Conservation (phyloP, 2,797 vertebrate genomes). For the Aulostomus chinensis region DNA sequence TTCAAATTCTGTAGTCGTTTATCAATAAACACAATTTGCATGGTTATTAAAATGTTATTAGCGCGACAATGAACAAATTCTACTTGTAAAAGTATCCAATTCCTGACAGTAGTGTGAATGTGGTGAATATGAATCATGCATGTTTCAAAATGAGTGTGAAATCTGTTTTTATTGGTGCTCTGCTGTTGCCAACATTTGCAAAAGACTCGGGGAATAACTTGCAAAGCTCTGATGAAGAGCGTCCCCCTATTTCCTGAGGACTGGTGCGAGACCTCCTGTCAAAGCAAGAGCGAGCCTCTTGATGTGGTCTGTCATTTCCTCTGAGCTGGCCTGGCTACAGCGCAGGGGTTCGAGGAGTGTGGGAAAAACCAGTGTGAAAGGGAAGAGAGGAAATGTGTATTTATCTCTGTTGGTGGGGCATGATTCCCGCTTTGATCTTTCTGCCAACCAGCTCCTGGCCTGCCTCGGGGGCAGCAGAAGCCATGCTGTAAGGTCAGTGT, state of each 20-base stretch:
- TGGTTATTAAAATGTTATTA: no score
- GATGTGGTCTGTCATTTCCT: conserved; percentile 82
- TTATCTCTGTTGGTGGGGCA: conserved; percentile 81
- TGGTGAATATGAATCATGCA: conserved; percentile 15
- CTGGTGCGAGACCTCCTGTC: conserved; percentile 51
- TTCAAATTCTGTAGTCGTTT: no score
- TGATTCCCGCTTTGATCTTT: conserved; percentile 78
- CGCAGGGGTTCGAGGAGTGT: conserved; percentile 68
- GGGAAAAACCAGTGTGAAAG: conserved; percentile 75
- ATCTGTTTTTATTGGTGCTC: conserved; percentile 25
- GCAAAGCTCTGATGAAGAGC: conserved; percentile 32
- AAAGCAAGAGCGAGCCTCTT: conserved; percentile 69
- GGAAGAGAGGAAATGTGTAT: conserved; percentile 80
- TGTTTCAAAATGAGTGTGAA: conserved; percentile 14
- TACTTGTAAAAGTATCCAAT: no score
- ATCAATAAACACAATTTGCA: no score
- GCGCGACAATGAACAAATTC: no score
- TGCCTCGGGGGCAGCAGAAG: conserved; percentile 38
- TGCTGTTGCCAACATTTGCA: conserved; percentile 28
- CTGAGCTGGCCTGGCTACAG: conserved; percentile 57
- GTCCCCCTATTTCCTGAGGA: conserved; percentile 41
- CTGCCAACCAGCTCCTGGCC: conserved; percentile 47
- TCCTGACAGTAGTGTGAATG: conserved; percentile 33
- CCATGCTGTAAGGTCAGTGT: conserved; percentile 40
- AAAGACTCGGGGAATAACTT: conserved; percentile 37